Percentiles rank a stretch among this genome's conserved stretches.
phyloP scores from a whole-genome alignment of 2,888 invertebrate species.

The Psylliodes chrysocephalus region DNA sequence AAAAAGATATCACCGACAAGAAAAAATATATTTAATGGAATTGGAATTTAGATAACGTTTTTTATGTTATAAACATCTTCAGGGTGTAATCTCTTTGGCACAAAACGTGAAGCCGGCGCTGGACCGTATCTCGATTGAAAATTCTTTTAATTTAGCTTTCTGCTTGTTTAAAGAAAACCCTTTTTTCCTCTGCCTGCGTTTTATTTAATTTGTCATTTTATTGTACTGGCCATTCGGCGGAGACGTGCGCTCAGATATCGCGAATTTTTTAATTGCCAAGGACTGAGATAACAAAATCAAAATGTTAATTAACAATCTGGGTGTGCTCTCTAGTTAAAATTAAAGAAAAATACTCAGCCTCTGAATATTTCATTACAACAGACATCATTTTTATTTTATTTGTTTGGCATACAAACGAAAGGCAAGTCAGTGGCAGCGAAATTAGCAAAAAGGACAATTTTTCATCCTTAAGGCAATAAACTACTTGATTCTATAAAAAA shows the following conservation, averaged over 20 bases:
- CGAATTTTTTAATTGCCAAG: slow-evolving; percentile 64
- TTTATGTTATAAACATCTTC: too few relatives aligned
- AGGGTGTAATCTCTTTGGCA: too few relatives aligned
- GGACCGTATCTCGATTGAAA: slow-evolving; percentile 57
- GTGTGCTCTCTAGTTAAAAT: slow-evolving; percentile 62
- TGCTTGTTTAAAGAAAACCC: slow-evolving; percentile 62
- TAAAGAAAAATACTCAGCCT: slow-evolving; percentile 62
- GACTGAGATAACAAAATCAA: slow-evolving; percentile 65
- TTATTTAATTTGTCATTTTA: slow-evolving; percentile 64
- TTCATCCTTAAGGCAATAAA: too few relatives aligned
- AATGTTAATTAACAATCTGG: slow-evolving; percentile 65
- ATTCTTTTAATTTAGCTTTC: slow-evolving; percentile 62
- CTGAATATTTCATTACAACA: slow-evolving; percentile 60
- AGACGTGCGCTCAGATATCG: slow-evolving; percentile 60
- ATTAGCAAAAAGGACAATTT: too few relatives aligned
- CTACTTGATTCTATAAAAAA: too few relatives aligned
- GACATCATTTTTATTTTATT: slow-evolving; percentile 51
- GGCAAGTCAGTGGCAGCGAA: neutral
- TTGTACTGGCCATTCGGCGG: slow-evolving; percentile 58
- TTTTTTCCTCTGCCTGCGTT: slow-evolving; percentile 51
- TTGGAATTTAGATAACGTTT: too few relatives aligned
- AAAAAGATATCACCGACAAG: too few relatives aligned
- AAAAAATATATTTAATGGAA: too few relatives aligned
- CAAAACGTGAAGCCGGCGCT: neutral
- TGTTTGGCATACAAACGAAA: slow-evolving; percentile 51